Evolutionary conservation across 2,797 vertebrate genomes (phyloP), one percentile per base, ranked within the genome.

Genomic region (Salmo trutta): DNA sequence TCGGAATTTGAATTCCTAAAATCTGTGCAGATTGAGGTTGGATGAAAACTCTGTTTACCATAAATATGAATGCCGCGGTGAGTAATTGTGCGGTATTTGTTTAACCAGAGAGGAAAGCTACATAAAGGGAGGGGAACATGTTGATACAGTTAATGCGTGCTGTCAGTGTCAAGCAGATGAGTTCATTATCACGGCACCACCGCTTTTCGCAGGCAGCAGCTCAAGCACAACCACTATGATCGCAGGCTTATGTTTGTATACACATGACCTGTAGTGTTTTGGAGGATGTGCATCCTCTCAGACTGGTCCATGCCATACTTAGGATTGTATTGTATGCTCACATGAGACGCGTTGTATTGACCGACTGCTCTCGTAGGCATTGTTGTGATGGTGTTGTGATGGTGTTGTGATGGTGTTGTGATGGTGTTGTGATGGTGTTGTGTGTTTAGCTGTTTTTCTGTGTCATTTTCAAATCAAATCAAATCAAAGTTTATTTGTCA

Each of bases 201-300:
- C 81, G 87, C 91, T 93, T 93, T 68, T 62, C 83, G 65, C 87
- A 93, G 87, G 94, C 89, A 86, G 83, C 82, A 92, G 84, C 88
- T 93, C 85, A 88, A 90, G 91, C 93, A 90, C 93, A 88, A 65
- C 91, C 75, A 78, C 84, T 91, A 84, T 88, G 89, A 93, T 93
- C 91, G 91, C 85, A 92, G 87, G 84, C 84, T 73, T 74, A 80
- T 90, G 88, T 94, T 93, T 92, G 84, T 87, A 91, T 85, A 89
- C 90, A 89, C 82, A 91, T 91, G 87, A 91, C 93, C 93, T 91
- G 90, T 85, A 85, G 90, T 88, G 89, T 91, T 90, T 2, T 24
- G 87, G 89, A 90, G 89, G 84, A 91, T 91, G 93, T 88, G 86
- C 93, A 94, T 94, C 94, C 92, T 94, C 93, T 91, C 92, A 89